Evolutionary conservation across 2,888 invertebrate genomes (phyloP).

Genomic region (Oscheius onirici): DNA sequence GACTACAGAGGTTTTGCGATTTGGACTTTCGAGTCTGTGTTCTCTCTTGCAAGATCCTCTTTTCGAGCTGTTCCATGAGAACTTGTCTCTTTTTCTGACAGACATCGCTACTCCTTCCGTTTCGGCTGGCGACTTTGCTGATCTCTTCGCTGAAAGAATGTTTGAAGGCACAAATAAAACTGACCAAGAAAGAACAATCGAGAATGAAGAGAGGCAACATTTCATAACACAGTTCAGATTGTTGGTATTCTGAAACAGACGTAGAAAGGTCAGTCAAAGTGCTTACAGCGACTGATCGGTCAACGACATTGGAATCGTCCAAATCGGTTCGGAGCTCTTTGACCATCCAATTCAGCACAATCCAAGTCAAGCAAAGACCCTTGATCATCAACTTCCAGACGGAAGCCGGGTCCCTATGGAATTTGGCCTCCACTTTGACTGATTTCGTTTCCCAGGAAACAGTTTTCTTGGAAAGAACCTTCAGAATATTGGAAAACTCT

Average conservation of each 20-base stretch:
- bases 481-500: constrained; percentile 16
- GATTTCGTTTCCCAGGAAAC: not conserved
- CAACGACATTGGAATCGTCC: constrained; percentile 23
- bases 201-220: not conserved
- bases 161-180: not conserved
- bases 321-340: constrained; percentile 8
- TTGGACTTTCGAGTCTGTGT: not conserved
- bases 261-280: too few relatives aligned
- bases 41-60: constrained; percentile 13
- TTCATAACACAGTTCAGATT: not conserved
- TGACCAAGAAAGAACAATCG: constrained; percentile 10
- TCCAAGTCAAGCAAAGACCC: not conserved
- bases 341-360: constrained; percentile 4
- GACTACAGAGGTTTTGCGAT: not conserved
- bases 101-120: not conserved
- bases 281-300: not conserved
- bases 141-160: constrained; percentile 16
- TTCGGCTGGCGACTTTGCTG: too few relatives aligned
- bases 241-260: too few relatives aligned
- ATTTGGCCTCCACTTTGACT: not conserved
- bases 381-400: constrained; percentile 16
- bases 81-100: not conserved
- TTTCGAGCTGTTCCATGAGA: constrained; percentile 30
- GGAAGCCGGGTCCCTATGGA: constrained; percentile 7
- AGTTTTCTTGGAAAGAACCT: not conserved